Evolutionary conservation across 1,140 invertebrate species (phyloP).

Genomic region (Asbolus verrucosus): DNA sequence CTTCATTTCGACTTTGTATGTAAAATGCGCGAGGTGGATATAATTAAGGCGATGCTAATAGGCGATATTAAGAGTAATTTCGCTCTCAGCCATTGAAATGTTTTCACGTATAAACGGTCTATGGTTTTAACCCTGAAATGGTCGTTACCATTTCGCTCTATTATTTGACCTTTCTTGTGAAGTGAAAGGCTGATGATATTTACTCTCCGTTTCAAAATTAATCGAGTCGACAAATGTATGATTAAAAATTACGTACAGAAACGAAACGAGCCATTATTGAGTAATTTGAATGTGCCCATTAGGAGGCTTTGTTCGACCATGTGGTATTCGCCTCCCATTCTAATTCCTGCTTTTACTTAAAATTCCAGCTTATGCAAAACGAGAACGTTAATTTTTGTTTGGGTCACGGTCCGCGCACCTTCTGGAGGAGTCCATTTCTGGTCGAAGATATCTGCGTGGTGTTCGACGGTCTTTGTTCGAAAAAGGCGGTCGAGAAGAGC

Average conservation of each 20-base stretch:
- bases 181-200: slow-evolving; percentile 54
- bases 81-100: slow-evolving; percentile 29
- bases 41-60: neutral
- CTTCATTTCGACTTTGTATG: no score
- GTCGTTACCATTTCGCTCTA: slow-evolving; percentile 58
- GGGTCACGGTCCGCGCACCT: no score
- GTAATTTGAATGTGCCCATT: slow-evolving; percentile 14
- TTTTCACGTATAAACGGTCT: slow-evolving; percentile 39
- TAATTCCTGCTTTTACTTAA: neutral
- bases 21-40: no score
- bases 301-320: neutral
- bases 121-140: slow-evolving; percentile 56
- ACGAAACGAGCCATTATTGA: slow-evolving; percentile 13
- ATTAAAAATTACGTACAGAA: slow-evolving; percentile 13
- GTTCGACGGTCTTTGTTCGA: no score
- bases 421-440: no score
- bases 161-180: slow-evolving; percentile 53
- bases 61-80: slow-evolving; percentile 4
- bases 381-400: no score
- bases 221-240: slow-evolving; percentile 7
- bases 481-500: no score
- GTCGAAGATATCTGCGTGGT: no score
- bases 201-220: slow-evolving; percentile 47
- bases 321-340: neutral
- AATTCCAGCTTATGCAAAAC: slow-evolving; percentile 18